Evolutionary conservation across 2,113 vertebrate species (phyloP), one percentile per base, ranked within the genome.

Genomic region (Dipodomys merriami): DNA sequence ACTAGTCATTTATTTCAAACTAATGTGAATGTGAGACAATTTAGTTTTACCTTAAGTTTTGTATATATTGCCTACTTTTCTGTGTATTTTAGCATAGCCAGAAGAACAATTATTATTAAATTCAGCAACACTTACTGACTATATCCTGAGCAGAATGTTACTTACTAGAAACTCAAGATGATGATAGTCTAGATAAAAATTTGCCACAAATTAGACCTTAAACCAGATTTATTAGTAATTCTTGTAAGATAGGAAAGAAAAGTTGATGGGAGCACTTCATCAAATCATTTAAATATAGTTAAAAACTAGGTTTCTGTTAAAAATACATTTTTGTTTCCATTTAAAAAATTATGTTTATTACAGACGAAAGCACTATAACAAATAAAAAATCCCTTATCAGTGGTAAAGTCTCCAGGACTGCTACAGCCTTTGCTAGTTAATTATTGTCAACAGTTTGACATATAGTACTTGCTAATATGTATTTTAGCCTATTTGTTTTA

Each of bases 271-370:
- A 65, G n/a, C 44, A 83, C 69, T 29, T 92, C 35, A 92, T 46
- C 88, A 86, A 44, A 91, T 83, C 30, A 10, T 88, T 88, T 76
- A 95, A 44, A 39, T 15, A 71, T 65, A 88, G 27, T 46, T 93
- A 92, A 77, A 33, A 7, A 62, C 12, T 83, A 86, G 25, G 77
- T 94, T 82, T 33, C 33, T 90, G 25, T 77, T 90, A n/a, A 69
- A 92, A 68, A 60, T 33, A 64, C 18, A 65, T 82, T 46, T 39
- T 90, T 65, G 9, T 90, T 88, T 95, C 83, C 85, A 79, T 53
- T 93, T 87, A 25, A 95, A 92, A 95, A 71, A 44, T 69, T 27
- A 22, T 90, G 33, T 9, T 89, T 90, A 77, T 69, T 90, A 33
- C 86, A 79, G 60, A 89, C 57, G 39, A 91, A 39, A 74, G 15